Evolutionary conservation across 2,888 invertebrate species (phyloP).

Genomic region (Mystacides longicornis): DNA sequence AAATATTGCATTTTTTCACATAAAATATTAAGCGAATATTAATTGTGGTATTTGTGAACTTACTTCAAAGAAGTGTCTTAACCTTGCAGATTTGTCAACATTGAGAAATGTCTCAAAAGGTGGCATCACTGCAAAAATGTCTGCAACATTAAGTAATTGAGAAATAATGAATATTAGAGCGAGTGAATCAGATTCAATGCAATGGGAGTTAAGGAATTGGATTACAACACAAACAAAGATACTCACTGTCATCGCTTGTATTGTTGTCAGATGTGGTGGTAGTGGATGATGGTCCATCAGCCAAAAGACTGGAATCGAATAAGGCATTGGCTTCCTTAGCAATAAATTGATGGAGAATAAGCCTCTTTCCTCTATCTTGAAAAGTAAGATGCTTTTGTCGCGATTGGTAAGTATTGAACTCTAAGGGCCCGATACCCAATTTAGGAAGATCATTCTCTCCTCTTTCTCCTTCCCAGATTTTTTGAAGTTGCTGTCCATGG

Average conservation of each 20-base stretch:
- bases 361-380: constrained; percentile 73
- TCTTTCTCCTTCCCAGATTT: constrained; percentile 80
- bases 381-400: constrained; percentile 75
- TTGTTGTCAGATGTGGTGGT: constrained; percentile 47
- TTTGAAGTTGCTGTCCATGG: constrained; percentile 81
- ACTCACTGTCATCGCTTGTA: constrained; percentile 50
- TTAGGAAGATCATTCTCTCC: constrained; percentile 67
- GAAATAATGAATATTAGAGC: neutral
- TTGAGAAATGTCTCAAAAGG: constrained; percentile 80
- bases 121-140: constrained; percentile 75
- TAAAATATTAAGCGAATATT: neutral
- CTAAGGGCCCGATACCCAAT: constrained; percentile 52
- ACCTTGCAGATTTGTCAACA: constrained; percentile 68
- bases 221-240: neutral
- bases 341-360: constrained; percentile 81
- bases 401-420: constrained; percentile 69
- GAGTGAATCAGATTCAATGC: neutral
- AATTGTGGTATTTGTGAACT: constrained; percentile 22
- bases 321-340: constrained; percentile 75
- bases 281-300: constrained; percentile 44
- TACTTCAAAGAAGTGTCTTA: constrained; percentile 78
- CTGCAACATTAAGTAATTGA: constrained; percentile 39
- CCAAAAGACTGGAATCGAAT: constrained; percentile 52
- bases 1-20: neutral
- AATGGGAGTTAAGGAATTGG: no score